These are phyloP conservation scores for Phorcus lineatus DNA, from an alignment of 2,888 invertebrate species.

Conservation along the genomic window DNA sequence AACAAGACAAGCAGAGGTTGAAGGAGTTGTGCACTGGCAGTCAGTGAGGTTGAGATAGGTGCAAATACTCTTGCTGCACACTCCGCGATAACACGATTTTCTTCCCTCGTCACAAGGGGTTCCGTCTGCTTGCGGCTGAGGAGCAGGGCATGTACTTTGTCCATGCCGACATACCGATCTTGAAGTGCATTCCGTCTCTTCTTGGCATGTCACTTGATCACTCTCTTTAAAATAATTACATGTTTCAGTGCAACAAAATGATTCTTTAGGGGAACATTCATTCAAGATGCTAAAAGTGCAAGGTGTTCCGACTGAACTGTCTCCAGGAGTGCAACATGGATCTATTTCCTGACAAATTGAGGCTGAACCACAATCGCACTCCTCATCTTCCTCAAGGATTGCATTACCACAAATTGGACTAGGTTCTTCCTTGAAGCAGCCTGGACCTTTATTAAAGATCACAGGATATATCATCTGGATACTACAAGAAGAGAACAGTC, in stretches of 20 bases:
- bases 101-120: constrained; percentile 44
- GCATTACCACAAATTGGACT: constrained; percentile 58
- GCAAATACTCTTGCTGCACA: constrained; percentile 51
- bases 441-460: constrained; percentile 49
- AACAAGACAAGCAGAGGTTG: constrained; percentile 37
- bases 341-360: constrained; percentile 45
- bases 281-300: constrained; percentile 51
- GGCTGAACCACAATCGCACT: constrained; percentile 57
- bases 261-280: constrained; percentile 46
- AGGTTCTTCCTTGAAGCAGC: constrained; percentile 43
- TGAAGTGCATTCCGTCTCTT: constrained; percentile 41
- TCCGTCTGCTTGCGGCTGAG: constrained; percentile 32
- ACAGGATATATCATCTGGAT: constrained; percentile 57
- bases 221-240: constrained; percentile 37
- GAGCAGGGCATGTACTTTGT: constrained; percentile 43
- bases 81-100: constrained; percentile 47
- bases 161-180: constrained; percentile 44
- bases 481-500: constrained; percentile 64
- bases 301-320: neutral
- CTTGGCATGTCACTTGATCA: constrained; percentile 37
- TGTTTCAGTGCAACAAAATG: constrained; percentile 45
- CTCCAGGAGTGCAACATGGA: constrained; percentile 51
- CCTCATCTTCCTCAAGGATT: constrained; percentile 50
- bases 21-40: constrained; percentile 41
- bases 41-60: constrained; percentile 26